Base-by-base conservation (phyloP, 2,113 vertebrate species). In the Nothocercus julius region DNA sequence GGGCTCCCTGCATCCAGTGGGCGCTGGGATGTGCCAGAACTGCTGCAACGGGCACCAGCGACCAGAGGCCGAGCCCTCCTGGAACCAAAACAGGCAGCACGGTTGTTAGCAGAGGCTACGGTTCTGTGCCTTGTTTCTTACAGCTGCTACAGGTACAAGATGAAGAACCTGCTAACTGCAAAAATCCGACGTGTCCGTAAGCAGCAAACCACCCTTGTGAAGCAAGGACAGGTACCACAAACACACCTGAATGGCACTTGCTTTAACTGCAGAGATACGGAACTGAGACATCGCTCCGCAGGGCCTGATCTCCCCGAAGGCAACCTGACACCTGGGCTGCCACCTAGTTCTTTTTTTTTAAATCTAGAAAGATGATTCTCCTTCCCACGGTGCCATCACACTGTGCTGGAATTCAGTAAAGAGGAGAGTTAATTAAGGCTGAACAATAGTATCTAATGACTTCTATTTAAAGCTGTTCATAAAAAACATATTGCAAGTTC, bases 381-480 rank as follows among this genome's bases (percentile, higher is more conserved):
- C 2, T 3, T 95, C 84, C 81, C 88, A 36, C 62, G 73, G 86
- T 20, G 74, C 92, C 0, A 13, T 91, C 89, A 75, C 82, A 82
- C 94, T 51, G 77, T 49, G 74, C 78, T 85, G 78, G 76, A 97
- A 97, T 93, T 96, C 92, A 95, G 94, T 77, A 85, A 87, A 94
- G 81, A 93, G 95, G 93, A 91, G 67, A 95, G 91, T 92, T 95
- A 97, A 96, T 97, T 97, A 96, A 92, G 94, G 93, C 93, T 93
- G 89, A 96, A 96, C 94, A 97, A 97, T 95, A 93, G 89, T 76
- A 67, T 20, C 63, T 96, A 95, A 97, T 95, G 87, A 92, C 93
- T 97, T 95, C 94, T 95, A 95, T 91, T 95, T 95, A 95, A 97
- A 96, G 75, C 89, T 87, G 75, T 91, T 94, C n/a, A 92, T 94